Percentiles rank a stretch among this genome's conserved stretches.
Evolutionary conservation across 2,888 invertebrate species (phyloP).

Genomic region (Acronicta psi): DNA sequence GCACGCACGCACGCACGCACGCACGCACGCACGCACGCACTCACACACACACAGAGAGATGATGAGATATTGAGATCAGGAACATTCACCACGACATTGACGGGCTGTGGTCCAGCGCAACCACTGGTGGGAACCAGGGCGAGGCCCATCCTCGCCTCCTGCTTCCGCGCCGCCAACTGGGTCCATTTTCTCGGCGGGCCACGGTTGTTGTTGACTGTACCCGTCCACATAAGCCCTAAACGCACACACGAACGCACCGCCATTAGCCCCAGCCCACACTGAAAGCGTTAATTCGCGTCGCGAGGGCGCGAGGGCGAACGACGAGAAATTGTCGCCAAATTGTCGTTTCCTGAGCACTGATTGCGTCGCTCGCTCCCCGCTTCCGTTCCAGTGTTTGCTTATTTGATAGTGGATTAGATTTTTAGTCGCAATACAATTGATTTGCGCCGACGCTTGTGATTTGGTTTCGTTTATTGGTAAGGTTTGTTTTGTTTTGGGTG

Average conservation of each 20-base stretch:
- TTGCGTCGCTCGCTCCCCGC: constrained; percentile 71
- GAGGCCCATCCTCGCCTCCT: too few species aligned
- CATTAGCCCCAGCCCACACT: constrained; percentile 42
- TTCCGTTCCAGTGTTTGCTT: constrained; percentile 70
- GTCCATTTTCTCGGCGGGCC: too few species aligned
- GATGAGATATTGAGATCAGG: too few species aligned
- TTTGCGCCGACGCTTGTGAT: constrained; percentile 14
- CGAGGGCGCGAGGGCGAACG: constrained; percentile 56
- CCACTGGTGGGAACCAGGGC: too few species aligned
- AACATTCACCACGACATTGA: too few species aligned
- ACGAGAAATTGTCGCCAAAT: constrained; percentile 77
- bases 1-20: too few species aligned
- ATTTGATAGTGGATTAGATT: constrained; percentile 64
- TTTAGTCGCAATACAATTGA: constrained; percentile 49
- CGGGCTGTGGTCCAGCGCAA: too few species aligned
- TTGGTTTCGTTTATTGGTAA: constrained; percentile 5
- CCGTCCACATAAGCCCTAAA: background rate
- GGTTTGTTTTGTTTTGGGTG: background rate
- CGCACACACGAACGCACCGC: constrained; percentile 20
- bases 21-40: too few species aligned
- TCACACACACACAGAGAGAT: too few species aligned
- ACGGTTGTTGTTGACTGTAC: too few species aligned
- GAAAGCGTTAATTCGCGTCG: constrained; percentile 58
- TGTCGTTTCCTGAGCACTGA: constrained; percentile 77
- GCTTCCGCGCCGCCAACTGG: too few species aligned